These are phyloP conservation scores for Verasper variegatus DNA, from an alignment of 2,113 vertebrate species.

Conservation along the genomic window DNA sequence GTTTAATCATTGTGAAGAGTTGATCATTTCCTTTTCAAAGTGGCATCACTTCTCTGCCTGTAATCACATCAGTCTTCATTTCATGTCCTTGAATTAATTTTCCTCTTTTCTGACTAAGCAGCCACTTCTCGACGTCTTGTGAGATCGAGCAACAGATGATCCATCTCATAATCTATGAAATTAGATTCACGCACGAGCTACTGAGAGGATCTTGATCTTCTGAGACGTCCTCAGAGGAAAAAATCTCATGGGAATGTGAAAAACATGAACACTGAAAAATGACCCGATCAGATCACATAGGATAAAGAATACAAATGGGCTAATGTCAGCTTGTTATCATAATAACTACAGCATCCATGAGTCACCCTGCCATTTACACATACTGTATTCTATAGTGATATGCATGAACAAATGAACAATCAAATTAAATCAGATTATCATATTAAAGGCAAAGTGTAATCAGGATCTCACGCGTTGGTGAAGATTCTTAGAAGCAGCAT, in stretches of 20 bases:
- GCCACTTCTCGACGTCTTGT: constrained; percentile 28
- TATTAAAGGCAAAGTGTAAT: constrained; percentile 51
- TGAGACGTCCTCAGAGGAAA: constrained; percentile 35
- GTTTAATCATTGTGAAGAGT: constrained; percentile 52
- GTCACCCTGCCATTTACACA: constrained; percentile 5
- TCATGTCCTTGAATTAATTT: constrained; percentile 43
- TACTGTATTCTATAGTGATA: constrained; percentile 8
- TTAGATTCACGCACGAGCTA: constrained; percentile 21
- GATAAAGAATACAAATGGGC: constrained; percentile 16
- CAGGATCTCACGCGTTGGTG: constrained; percentile 8
- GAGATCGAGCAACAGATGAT: constrained; percentile 33
- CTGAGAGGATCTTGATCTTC: constrained; percentile 34
- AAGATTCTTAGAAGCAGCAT: constrained; percentile 22
- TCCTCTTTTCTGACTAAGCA: constrained; percentile 22
- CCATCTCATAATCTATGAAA: constrained; percentile 32
- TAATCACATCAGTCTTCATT: constrained; percentile 41
- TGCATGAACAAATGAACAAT: constrained; percentile 45
- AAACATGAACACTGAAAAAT: constrained; percentile 18
- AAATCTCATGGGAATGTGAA: constrained; percentile 23
- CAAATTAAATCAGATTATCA: constrained; percentile 45
- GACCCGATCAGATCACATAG: constrained; percentile 26
- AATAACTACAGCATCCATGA: constrained; percentile 17
- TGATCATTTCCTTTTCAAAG: constrained; percentile 48
- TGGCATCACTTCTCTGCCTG: constrained; percentile 7
- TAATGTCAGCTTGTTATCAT: constrained; percentile 23